Conservation (phyloP, 1,140 invertebrate genomes). For the Cotesia typhae region DNA sequence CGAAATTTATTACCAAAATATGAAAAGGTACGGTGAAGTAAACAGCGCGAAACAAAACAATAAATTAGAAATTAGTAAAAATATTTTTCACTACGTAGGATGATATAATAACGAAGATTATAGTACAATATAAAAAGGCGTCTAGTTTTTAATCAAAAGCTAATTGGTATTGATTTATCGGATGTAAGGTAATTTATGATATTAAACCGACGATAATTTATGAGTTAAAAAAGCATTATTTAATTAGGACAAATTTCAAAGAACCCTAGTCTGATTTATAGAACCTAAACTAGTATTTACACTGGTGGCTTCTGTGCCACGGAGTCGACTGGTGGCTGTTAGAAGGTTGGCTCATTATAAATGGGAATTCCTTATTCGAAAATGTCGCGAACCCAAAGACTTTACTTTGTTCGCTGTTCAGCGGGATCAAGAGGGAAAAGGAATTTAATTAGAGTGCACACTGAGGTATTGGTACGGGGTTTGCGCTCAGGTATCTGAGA, state of each 20-base stretch:
- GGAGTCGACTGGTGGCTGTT: not conserved
- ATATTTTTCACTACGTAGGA: too few species aligned
- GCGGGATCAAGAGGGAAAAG: slow-evolving; percentile 18
- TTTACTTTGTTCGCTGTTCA: slow-evolving; percentile 5
- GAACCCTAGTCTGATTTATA: slow-evolving; percentile 26
- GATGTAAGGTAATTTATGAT: too few species aligned
- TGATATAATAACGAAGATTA: too few species aligned
- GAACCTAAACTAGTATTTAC: slow-evolving; percentile 22
- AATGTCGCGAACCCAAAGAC: slow-evolving; percentile 25
- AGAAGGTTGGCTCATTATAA: slow-evolving; percentile 25
- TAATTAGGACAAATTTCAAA: not conserved
- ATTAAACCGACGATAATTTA: too few species aligned
- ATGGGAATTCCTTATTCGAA: slow-evolving; percentile 26
- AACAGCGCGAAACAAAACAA: too few species aligned
- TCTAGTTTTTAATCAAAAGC: too few species aligned
- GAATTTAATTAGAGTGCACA: slow-evolving; percentile 38
- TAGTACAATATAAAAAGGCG: too few species aligned
- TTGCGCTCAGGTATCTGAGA: slow-evolving; percentile 22
- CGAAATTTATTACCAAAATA: too few species aligned
- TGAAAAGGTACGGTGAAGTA: too few species aligned
- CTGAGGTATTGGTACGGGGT: not conserved
- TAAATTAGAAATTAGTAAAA: too few species aligned
- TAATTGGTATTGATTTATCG: too few species aligned
- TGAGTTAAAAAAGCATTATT: not conserved
- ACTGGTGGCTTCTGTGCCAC: not conserved